phyloP scores from a whole-genome alignment of 2,113 vertebrate species.

The Hipposideros armiger region DNA sequence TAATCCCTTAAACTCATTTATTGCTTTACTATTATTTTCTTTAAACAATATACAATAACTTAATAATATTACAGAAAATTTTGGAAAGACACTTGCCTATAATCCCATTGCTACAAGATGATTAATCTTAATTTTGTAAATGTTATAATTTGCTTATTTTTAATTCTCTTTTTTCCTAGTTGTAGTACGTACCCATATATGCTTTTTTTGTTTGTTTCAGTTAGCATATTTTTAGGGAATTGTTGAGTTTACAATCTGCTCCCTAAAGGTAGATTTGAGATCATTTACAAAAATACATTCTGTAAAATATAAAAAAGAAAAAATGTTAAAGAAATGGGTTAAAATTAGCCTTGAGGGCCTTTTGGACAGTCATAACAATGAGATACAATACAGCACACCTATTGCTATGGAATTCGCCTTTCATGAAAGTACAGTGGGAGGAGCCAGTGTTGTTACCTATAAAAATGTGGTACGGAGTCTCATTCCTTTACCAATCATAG shows the following conservation, averaged over 20 bases:
- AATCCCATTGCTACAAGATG: neutral
- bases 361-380: neutral
- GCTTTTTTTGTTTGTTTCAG: neutral
- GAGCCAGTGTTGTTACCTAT: too few species aligned
- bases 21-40: neutral
- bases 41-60: neutral
- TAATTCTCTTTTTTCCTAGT: neutral
- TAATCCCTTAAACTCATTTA: neutral
- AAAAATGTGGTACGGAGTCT: neutral
- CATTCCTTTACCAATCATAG: neutral
- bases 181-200: neutral
- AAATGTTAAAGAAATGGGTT: neutral
- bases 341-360: neutral
- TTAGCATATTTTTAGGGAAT: neutral
- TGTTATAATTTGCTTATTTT: neutral
- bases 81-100: neutral
- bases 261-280: neutral
- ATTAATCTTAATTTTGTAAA: conserved; percentile 22
- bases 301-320: neutral
- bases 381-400: neutral
- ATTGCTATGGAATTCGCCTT: neutral
- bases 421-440: neutral
- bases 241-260: neutral
- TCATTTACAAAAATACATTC: neutral
- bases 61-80: neutral